Conservation (phyloP, 2,888 invertebrate genomes). For the Nephrotoma flavescens region DNA sequence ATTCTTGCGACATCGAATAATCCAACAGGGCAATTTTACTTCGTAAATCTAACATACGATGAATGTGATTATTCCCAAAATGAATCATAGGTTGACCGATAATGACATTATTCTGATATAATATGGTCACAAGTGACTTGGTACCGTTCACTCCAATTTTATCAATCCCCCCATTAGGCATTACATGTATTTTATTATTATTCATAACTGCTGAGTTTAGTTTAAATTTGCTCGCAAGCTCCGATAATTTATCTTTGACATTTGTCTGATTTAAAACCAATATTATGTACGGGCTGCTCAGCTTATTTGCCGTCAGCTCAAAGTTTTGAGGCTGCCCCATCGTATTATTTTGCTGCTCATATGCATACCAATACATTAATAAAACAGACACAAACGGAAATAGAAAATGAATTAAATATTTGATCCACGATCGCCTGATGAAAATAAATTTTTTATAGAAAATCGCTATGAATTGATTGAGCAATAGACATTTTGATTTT, state of each 20-base stretch:
- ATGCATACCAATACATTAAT: neutral
- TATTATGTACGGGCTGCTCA: neutral
- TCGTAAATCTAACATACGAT: neutral
- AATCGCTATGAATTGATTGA: slow-evolving; percentile 21
- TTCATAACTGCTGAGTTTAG: neutral
- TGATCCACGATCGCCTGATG: slow-evolving; percentile 21
- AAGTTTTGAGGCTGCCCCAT: neutral
- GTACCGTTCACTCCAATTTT: slow-evolving; percentile 17
- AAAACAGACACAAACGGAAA: neutral
- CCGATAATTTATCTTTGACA: neutral
- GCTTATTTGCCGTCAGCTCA: neutral
- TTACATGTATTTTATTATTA: neutral
- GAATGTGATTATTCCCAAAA: neutral
- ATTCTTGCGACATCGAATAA: neutral
- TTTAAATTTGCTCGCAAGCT: neutral
- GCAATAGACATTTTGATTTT: neutral
- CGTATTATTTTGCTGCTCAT: neutral
- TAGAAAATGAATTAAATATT: slow-evolving; percentile 4
- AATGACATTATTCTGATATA: neutral
- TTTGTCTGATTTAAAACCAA: neutral
- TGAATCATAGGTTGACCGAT: neutral
- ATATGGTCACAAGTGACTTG: neutral
- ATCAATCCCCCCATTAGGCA: slow-evolving; percentile 17
- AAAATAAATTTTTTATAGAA: slow-evolving; percentile 28
- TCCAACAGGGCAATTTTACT: neutral